These are phyloP conservation scores for Triplophysa dalaica DNA, from an alignment of 2,113 vertebrate species.

Conservation along the genomic window DNA sequence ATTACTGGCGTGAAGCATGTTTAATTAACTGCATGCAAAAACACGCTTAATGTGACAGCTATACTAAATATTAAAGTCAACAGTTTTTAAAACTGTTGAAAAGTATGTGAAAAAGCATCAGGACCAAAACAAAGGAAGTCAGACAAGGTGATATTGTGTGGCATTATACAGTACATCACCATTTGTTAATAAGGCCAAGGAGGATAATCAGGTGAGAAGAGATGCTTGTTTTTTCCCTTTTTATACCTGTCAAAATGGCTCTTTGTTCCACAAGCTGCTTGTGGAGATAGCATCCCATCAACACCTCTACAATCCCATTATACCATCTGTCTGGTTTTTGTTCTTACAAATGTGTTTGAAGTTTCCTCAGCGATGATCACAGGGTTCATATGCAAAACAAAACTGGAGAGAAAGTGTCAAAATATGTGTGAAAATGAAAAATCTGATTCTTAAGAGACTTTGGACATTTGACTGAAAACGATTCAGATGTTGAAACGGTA, in stretches of 20 bases:
- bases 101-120: constrained; percentile 16
- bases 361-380: constrained; percentile 19
- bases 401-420: neutral
- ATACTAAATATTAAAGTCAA: constrained; percentile 4
- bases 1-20: neutral
- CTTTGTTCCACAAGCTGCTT: constrained; percentile 67
- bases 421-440: neutral
- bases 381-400: neutral
- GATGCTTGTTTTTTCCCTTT: constrained; percentile 49
- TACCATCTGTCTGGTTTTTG: constrained; percentile 64
- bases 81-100: neutral
- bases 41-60: neutral
- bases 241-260: constrained; percentile 66
- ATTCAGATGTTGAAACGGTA: neutral
- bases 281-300: constrained; percentile 73
- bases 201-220: neutral
- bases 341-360: constrained; percentile 48
- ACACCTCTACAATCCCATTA: constrained; percentile 76
- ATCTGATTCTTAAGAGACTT: neutral
- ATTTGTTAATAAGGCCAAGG: constrained; percentile 30
- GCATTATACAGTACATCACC: constrained; percentile 1
- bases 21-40: constrained; percentile 11
- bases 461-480: neutral
- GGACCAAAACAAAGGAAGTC: constrained; percentile 1
- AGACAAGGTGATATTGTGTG: constrained; percentile 4